Conservation (phyloP, 2,888 invertebrate species). For the Thecocarcelia acutangulata region DNA sequence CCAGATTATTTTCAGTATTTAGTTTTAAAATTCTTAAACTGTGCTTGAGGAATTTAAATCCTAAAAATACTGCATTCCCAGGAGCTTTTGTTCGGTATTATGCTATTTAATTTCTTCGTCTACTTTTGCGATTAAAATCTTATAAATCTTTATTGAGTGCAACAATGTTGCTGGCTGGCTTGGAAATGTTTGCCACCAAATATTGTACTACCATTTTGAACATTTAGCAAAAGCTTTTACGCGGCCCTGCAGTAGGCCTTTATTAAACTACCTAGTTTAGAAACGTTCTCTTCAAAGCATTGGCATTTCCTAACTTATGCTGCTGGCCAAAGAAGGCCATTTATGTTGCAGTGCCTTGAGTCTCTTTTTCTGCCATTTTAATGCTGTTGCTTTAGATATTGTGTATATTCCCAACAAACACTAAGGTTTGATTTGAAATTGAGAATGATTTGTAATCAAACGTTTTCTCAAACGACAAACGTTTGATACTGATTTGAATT, state of each 20-base stretch:
- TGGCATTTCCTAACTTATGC: no score
- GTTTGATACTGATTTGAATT: no score
- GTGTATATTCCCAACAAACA: no score
- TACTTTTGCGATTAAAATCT: slow-evolving; percentile 56
- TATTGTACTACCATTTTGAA: not conserved
- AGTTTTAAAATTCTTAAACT: no score
- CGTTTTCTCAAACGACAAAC: no score
- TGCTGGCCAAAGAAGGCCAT: no score
- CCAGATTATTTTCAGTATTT: no score
- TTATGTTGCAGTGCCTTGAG: not conserved
- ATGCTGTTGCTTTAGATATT: slow-evolving; percentile 1
- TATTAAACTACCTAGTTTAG: not conserved
- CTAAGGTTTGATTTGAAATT: no score
- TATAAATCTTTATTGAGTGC: slow-evolving; percentile 54
- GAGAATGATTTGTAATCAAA: no score
- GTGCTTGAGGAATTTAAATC: not conserved
- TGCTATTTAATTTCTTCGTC: not conserved
- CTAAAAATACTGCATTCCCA: not conserved
- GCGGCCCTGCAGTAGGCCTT: not conserved
- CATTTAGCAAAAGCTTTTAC: not conserved
- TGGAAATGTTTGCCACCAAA: not conserved
- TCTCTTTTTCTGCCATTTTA: not conserved
- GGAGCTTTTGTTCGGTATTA: not conserved
- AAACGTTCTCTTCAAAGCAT: no score
- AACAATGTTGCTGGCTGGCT: slow-evolving; percentile 49